Conservation (phyloP, 2,797 vertebrate genomes). For the Vipera latastei region DNA sequence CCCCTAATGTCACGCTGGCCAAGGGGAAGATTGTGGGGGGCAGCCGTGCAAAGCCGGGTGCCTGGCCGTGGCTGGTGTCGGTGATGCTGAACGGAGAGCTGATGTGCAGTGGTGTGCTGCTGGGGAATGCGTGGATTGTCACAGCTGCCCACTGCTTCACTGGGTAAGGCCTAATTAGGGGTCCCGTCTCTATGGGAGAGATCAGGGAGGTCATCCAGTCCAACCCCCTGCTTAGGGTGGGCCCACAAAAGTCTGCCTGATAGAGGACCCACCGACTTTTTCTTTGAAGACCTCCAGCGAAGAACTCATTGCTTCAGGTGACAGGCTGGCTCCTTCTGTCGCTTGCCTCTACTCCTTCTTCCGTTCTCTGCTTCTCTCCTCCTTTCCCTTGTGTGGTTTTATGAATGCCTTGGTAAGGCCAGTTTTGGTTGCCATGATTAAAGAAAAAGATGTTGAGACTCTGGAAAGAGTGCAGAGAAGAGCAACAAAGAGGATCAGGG, state of each 20-base stretch:
- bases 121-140: conserved; percentile 88
- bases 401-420: too few species aligned
- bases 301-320: too few species aligned
- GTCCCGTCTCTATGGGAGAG: not conserved
- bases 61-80: conserved; percentile 95
- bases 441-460: too few species aligned
- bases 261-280: too few species aligned
- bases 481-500: not conserved
- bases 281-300: too few species aligned
- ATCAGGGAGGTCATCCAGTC: not conserved
- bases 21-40: conserved; percentile 88
- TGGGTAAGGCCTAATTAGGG: conserved; percentile 72
- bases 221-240: not conserved
- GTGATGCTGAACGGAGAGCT: conserved; percentile 84
- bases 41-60: conserved; percentile 77
- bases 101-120: conserved; percentile 91
- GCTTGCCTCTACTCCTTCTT: too few species aligned
- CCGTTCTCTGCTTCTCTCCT: too few species aligned
- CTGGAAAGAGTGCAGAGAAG: not conserved
- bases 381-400: too few species aligned
- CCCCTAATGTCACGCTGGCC: conserved; percentile 73
- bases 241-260: not conserved
- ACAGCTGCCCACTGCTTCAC: conserved; percentile 92
- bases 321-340: too few species aligned
- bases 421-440: too few species aligned